A percentile compares a stretch with the other conserved stretches of the same genome.
Conservation (phyloP, 1,140 invertebrate species). For the Drosophila murphyi region DNA sequence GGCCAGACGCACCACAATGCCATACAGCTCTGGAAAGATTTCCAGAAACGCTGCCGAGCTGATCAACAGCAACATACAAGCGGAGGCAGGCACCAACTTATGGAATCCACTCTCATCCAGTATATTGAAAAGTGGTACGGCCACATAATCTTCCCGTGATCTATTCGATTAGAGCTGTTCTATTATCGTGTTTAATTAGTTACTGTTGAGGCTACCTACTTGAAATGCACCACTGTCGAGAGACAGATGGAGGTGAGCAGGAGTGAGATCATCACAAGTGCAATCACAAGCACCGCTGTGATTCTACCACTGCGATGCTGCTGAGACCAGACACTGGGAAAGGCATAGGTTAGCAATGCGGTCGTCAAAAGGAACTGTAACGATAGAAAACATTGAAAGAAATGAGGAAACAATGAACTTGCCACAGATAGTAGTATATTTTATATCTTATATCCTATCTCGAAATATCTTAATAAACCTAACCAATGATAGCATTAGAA, state of each 20-base stretch:
- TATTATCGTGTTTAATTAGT: background rate
- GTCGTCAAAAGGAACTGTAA: constrained; percentile 62
- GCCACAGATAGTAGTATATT: no score
- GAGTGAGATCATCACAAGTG: constrained; percentile 61
- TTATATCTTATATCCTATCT: no score
- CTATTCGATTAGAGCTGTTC: constrained; percentile 16
- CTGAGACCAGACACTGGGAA: constrained; percentile 69
- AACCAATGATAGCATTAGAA: background rate
- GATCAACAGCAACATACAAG: constrained; percentile 87
- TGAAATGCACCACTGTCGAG: constrained; percentile 74
- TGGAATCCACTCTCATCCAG: constrained; percentile 87
- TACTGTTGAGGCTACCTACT: constrained; percentile 45
- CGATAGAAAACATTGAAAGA: background rate
- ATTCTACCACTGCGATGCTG: constrained; percentile 60
- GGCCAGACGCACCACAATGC: constrained; percentile 86
- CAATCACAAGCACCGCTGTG: constrained; percentile 52
- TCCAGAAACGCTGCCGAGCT: constrained; percentile 87
- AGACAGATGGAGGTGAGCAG: constrained; percentile 71
- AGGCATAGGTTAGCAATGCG: constrained; percentile 70
- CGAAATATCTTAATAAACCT: background rate
- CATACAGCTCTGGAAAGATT: constrained; percentile 87
- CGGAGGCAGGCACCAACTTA: constrained; percentile 87
- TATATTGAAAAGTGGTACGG: constrained; percentile 87
- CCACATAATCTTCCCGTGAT: constrained; percentile 84
- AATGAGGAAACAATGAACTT: background rate